Percentiles rank a stretch among this genome's conserved stretches.
phyloP scores from a whole-genome alignment of 2,888 invertebrate species.

The Xestia ashworthii region DNA sequence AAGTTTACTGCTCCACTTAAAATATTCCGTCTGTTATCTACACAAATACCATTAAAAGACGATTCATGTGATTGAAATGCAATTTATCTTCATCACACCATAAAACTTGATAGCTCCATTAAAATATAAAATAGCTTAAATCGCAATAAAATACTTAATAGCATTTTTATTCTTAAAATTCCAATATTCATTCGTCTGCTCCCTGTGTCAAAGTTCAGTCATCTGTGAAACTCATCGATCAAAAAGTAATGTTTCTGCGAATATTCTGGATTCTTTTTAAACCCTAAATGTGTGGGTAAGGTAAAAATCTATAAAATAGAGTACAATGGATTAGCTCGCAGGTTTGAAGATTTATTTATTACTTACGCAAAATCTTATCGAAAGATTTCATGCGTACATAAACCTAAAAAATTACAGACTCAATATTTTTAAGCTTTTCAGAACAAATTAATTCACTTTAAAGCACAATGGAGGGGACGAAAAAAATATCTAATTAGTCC shows the following conservation, averaged over 20 bases:
- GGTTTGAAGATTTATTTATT: not conserved
- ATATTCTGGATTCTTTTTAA: slow-evolving; percentile 37
- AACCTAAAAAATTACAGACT: not conserved
- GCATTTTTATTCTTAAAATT: slow-evolving; percentile 38
- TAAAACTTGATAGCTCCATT: slow-evolving; percentile 31
- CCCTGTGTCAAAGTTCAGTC: slow-evolving; percentile 26
- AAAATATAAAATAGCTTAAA: slow-evolving; percentile 36
- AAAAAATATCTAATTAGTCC: too few relatives aligned
- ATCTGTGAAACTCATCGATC: slow-evolving; percentile 45
- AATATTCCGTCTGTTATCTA: not conserved
- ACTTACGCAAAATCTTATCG: not conserved
- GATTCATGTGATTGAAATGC: slow-evolving; percentile 12
- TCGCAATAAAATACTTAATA: slow-evolving; percentile 38
- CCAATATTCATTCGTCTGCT: slow-evolving; percentile 45
- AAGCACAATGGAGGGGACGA: too few relatives aligned
- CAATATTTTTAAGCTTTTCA: not conserved
- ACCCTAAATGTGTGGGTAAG: slow-evolving; percentile 1
- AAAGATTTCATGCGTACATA: not conserved
- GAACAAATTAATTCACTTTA: not conserved
- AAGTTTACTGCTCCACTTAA: not conserved
- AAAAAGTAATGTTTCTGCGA: slow-evolving; percentile 36
- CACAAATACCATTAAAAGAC: not conserved
- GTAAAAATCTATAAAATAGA: not conserved
- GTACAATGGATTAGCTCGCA: not conserved
- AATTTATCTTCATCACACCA: slow-evolving; percentile 12